These are phyloP conservation scores for Drosophila meridionalis DNA, from an alignment of 2,888 invertebrate species.

Conservation along the genomic window DNA sequence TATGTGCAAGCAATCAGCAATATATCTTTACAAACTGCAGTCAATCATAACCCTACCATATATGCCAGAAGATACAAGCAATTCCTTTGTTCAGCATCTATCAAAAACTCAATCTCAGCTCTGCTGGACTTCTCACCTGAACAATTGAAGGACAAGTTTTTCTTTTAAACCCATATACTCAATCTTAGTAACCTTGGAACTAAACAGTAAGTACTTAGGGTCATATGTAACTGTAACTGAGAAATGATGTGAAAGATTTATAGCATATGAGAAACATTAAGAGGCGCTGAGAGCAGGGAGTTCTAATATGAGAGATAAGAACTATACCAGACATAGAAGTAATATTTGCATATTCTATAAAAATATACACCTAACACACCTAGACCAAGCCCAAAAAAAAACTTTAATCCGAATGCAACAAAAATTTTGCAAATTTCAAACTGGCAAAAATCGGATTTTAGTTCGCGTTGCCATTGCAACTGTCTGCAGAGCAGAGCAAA, in stretches of 20 bases:
- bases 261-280: neutral
- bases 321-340: neutral
- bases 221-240: too few relatives aligned
- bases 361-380: neutral
- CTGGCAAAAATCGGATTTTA: neutral
- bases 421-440: neutral
- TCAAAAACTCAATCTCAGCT: too few relatives aligned
- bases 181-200: too few relatives aligned
- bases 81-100: too few relatives aligned
- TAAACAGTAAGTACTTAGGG: too few relatives aligned
- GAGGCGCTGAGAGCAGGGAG: neutral
- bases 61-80: too few relatives aligned
- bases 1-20: too few relatives aligned
- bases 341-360: neutral
- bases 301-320: neutral
- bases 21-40: too few relatives aligned
- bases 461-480: constrained; percentile 28
- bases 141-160: too few relatives aligned
- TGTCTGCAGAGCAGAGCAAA: neutral
- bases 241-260: neutral
- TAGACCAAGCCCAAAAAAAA: neutral
- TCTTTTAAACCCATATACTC: too few relatives aligned
- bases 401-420: neutral
- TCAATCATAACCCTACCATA: too few relatives aligned
- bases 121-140: too few relatives aligned